Base-by-base conservation (phyloP, 2,113 vertebrate species). In the Symphodus melops region DNA sequence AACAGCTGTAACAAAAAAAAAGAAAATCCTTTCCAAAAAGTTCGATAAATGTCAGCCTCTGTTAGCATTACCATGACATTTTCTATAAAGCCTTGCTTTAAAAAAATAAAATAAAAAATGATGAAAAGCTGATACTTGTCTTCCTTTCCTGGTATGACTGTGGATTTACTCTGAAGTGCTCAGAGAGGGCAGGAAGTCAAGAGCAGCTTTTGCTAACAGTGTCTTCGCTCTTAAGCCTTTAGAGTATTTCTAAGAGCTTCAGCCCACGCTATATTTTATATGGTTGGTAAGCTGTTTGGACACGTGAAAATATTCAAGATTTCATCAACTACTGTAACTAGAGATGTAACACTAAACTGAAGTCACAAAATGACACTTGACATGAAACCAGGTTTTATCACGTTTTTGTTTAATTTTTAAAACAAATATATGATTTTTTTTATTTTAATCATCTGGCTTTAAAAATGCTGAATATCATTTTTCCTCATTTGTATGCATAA, bases 81-180 rank as follows among this genome's bases (percentile, higher is more conserved):
- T 70, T 3, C 17, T 3, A 6, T 52, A 64, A 63, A 77, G 41
- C 17, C 8, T 21, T 54, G 20, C 21, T 53, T 48, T 68, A 60
- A 65, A 61, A 42, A 19, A 41, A 60, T 62, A 61, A 42, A 19
- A 41, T 33, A 60, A 65, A 61, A 42, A 19, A 41, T 33, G 28
- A 33, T 33, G 28, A 41, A 41, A 1, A 16, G 71, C 64, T 53
- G 33, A 49, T 56, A 68, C 16, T 64, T 61, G n/a, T 42, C 52
- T 12, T 68, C 13, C 48, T 12, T 64, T 41, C 6, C 25, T 20
- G 20, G 44, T 67, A 67, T 44, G 46, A 44, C n/a, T 62, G 33
- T 9, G 20, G 42, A 71, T 78, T 72, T 59, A 52, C 83, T 81
- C 55, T 78, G 59, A 81, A 77, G 41, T 75, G 68, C 33, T 61